These are phyloP conservation scores for Morinoia aosen DNA, from an alignment of 2,888 invertebrate species.

Conservation along the genomic window DNA sequence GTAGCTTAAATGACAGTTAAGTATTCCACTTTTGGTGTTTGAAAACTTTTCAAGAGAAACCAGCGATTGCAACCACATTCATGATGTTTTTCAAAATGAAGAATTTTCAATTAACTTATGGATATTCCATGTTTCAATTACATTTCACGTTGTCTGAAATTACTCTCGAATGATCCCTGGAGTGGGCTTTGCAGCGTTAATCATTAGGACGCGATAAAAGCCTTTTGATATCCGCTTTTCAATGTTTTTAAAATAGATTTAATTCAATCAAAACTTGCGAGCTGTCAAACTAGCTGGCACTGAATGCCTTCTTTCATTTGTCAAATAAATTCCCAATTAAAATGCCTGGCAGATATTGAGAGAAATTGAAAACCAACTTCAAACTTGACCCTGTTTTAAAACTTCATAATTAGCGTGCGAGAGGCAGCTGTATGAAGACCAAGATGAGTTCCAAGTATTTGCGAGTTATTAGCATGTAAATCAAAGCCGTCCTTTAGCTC, in stretches of 20 bases:
- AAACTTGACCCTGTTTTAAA: background rate
- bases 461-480: background rate
- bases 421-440: background rate
- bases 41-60: background rate
- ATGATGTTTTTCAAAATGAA: background rate
- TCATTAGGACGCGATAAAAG: background rate
- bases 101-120: background rate
- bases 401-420: background rate
- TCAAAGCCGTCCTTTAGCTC: too few relatives aligned
- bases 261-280: background rate
- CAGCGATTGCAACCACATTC: background rate
- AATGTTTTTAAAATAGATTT: background rate
- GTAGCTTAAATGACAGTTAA: background rate
- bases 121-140: background rate
- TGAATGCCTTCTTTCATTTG: background rate
- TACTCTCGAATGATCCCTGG: background rate
- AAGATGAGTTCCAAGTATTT: background rate
- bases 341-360: background rate
- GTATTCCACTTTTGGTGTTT: background rate
- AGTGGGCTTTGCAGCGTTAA: background rate
- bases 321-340: background rate
- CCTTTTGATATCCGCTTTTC: background rate
- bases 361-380: background rate
- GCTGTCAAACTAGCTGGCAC: background rate
- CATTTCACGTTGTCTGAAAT: background rate